A percentile compares a stretch with the other conserved stretches of the same genome.
phyloP scores from a whole-genome alignment of 2,113 vertebrate species.

The Prolemur simus region DNA sequence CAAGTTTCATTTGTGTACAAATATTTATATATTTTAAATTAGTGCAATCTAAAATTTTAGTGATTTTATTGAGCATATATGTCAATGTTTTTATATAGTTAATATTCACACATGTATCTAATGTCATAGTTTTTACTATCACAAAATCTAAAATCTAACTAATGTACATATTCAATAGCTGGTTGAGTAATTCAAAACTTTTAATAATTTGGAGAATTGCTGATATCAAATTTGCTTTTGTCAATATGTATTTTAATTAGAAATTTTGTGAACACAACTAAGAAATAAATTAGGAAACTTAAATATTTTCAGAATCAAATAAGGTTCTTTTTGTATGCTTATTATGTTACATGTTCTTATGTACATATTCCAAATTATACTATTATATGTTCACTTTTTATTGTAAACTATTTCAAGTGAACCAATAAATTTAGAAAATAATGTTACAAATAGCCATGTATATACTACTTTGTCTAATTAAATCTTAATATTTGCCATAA shows the following conservation, averaged over 20 bases:
- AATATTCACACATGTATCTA: not conserved
- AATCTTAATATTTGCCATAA: not conserved
- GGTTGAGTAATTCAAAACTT: not conserved
- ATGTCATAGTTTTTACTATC: not conserved
- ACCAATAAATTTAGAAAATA: not conserved
- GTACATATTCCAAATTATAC: not conserved
- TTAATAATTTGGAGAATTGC: not conserved
- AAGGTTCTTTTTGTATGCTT: not conserved
- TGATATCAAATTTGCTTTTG: not conserved
- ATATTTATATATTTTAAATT: not conserved
- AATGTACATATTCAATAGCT: not conserved
- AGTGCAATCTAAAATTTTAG: not conserved
- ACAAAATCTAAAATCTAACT: not conserved
- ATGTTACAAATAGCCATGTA: not conserved
- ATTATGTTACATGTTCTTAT: not conserved
- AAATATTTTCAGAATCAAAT: not conserved
- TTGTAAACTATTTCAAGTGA: not conserved
- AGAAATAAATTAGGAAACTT: not conserved
- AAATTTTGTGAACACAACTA: not conserved
- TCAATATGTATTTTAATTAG: not conserved
- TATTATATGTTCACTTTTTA: not conserved
- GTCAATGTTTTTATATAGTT: not conserved
- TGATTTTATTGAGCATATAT: not conserved
- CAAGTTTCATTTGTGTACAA: not conserved
- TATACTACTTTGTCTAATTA: not conserved